These are phyloP conservation scores for Ridgeia piscesae DNA, from an alignment of 1,140 invertebrate species.

Conservation along the genomic window DNA sequence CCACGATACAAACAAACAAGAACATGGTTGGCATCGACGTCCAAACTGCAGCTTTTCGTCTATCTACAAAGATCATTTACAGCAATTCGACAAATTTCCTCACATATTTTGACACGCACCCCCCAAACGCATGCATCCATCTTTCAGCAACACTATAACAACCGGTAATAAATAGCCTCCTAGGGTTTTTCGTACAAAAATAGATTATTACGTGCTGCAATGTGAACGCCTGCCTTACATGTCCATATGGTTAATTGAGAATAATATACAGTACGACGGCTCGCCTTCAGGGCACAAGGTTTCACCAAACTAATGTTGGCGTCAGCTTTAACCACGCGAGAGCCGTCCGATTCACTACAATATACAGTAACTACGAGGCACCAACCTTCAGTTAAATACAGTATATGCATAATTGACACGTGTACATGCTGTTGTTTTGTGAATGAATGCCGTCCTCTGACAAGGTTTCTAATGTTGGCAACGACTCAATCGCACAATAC, in stretches of 20 bases:
- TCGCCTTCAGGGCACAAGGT: neutral
- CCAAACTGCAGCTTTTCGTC: neutral
- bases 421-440: neutral
- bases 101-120: neutral
- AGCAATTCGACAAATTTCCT: neutral
- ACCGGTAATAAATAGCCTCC: neutral
- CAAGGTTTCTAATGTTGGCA: neutral
- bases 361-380: neutral
- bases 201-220: neutral
- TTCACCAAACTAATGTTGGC: neutral
- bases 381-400: neutral
- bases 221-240: neutral
- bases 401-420: neutral
- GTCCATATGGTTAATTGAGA: neutral
- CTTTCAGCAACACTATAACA: neutral
- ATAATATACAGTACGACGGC: neutral
- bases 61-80: slow-evolving; percentile 6
- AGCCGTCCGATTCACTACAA: neutral
- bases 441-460: neutral
- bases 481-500: neutral
- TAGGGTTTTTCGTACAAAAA: neutral
- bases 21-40: neutral
- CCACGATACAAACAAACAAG: neutral
- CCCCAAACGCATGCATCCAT: neutral
- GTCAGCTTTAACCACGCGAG: neutral